A percentile compares a stretch with the other conserved stretches of the same genome.
These are phyloP conservation scores for Myxocyprinus asiaticus DNA, from an alignment of 2,113 vertebrate species.

Conservation along the genomic window DNA sequence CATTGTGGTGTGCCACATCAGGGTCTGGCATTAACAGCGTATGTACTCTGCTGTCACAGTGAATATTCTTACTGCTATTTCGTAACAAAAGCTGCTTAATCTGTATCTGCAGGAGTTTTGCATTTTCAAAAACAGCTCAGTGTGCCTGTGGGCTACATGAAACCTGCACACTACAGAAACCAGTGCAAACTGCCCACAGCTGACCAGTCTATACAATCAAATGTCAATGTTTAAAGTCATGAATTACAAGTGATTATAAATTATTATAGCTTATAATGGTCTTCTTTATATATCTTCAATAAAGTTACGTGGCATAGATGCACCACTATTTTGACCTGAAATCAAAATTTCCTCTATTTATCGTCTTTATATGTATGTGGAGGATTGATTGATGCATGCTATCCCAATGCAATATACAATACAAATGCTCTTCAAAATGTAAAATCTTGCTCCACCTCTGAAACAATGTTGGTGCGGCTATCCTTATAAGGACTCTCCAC, in stretches of 20 bases:
- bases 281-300: too few relatives aligned
- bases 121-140: slow-evolving; percentile 34
- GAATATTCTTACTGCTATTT: background rate
- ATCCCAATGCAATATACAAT: too few relatives aligned
- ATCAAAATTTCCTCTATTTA: too few relatives aligned
- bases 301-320: too few relatives aligned
- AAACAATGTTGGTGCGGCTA: too few relatives aligned
- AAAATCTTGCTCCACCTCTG: too few relatives aligned
- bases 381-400: too few relatives aligned
- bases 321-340: too few relatives aligned
- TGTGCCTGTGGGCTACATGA: slow-evolving; percentile 16
- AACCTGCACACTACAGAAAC: slow-evolving; percentile 1
- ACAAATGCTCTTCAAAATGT: too few relatives aligned
- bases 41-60: slow-evolving; percentile 42
- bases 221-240: background rate
- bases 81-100: background rate
- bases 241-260: background rate
- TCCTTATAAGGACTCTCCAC: too few relatives aligned
- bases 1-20: slow-evolving; percentile 21
- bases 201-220: background rate
- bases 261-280: background rate
- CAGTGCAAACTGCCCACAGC: background rate
- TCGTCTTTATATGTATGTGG: too few relatives aligned
- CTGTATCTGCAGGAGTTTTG: slow-evolving; percentile 11
- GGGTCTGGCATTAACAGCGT: slow-evolving; percentile 3